Conservation (phyloP, 1,140 invertebrate genomes). For the Condylostylus longicornis region DNA sequence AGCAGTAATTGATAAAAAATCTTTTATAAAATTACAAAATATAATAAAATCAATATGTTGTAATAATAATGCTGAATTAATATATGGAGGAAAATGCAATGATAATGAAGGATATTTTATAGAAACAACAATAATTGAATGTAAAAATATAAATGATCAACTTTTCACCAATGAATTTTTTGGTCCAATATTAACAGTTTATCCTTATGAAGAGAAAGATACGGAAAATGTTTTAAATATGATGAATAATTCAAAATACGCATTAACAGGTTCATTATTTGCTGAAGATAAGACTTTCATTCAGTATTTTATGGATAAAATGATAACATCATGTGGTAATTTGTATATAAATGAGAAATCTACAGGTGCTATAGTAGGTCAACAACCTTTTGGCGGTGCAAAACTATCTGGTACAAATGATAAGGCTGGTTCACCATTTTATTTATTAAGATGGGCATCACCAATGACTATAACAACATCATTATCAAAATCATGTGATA, state of each 20-base stretch:
- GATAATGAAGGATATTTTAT: constrained; percentile 82
- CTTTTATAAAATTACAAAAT: constrained; percentile 71
- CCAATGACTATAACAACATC: constrained; percentile 91
- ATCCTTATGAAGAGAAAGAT: constrained; percentile 75
- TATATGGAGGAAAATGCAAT: constrained; percentile 77
- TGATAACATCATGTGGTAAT: constrained; percentile 83
- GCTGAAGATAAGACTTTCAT: constrained; percentile 67
- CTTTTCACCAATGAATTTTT: constrained; percentile 97
- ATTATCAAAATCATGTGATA: constrained; percentile 60
- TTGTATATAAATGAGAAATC: constrained; percentile 98
- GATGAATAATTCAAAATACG: constrained; percentile 72
- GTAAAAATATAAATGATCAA: constrained; percentile 68
- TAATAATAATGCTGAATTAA: constrained; percentile 55
- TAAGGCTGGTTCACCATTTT: constrained; percentile 93
- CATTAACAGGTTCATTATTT: constrained; percentile 89
- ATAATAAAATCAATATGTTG: constrained; percentile 82
- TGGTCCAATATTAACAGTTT: constrained; percentile 82
- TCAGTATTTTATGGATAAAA: constrained; percentile 52
- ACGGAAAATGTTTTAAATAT: constrained; percentile 53
- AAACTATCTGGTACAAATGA: constrained; percentile 95
- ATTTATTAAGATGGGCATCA: constrained; percentile 80
- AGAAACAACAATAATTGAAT: constrained; percentile 85
- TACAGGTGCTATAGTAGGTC: constrained; percentile 92
- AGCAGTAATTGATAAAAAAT: constrained; percentile 90
- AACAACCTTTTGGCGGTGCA: constrained; percentile 95